A percentile compares a stretch with the other conserved stretches of the same genome.
phyloP scores from a whole-genome alignment of 2,797 vertebrate genomes.

The Sorex maritimensis region DNA sequence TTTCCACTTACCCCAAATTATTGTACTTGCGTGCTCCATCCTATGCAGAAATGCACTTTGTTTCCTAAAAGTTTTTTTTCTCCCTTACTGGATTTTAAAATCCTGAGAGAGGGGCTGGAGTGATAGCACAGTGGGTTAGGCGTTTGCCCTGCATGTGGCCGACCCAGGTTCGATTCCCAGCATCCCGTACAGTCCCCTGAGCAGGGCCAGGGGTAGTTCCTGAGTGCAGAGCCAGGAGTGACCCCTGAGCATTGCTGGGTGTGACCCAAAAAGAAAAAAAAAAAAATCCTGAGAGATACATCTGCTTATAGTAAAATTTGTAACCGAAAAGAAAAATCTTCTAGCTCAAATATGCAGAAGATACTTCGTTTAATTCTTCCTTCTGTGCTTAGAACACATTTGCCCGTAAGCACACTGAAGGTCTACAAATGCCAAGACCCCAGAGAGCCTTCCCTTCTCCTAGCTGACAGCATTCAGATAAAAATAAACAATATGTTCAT shows the following conservation, averaged over 20 bases:
- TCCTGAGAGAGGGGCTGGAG: background rate
- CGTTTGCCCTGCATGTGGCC: too few species aligned
- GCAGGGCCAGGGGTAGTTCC: too few species aligned
- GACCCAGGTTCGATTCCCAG: too few species aligned
- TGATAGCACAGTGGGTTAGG: too few species aligned
- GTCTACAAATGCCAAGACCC: background rate
- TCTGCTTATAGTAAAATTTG: constrained; percentile 40
- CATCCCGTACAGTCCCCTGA: too few species aligned
- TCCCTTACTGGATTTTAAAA: constrained; percentile 16
- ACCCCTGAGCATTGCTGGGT: too few species aligned
- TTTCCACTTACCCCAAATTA: background rate
- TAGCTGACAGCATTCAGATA: constrained; percentile 31
- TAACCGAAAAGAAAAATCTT: constrained; percentile 58
- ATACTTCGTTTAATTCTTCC: constrained; percentile 1
- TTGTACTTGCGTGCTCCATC: background rate
- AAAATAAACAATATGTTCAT: constrained; percentile 57
- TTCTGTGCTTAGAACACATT: constrained; percentile 16
- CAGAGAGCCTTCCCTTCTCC: constrained; percentile 14
- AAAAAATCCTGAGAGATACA: background rate
- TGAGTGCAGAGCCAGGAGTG: too few species aligned
- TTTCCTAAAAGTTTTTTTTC: background rate
- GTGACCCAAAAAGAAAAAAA: too few species aligned
- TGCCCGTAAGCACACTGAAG: constrained; percentile 15
- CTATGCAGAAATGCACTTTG: background rate
- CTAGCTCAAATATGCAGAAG: constrained; percentile 41